Base-by-base conservation (phyloP, 2,113 vertebrate genomes). In the Ceyx melanurus region DNA sequence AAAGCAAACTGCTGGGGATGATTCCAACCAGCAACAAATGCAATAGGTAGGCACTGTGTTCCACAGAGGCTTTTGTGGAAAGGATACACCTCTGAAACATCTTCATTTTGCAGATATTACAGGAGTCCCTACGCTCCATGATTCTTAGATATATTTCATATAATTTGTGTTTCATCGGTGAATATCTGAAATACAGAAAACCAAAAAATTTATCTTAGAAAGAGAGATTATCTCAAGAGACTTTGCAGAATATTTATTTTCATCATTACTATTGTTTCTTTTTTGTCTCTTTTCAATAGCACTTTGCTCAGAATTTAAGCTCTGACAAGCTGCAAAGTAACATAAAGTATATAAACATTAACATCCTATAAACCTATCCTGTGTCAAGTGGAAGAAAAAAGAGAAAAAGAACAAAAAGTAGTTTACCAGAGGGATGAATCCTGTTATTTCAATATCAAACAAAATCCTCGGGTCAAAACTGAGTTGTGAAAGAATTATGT, bases 101-200 rank as follows among this genome's bases (percentile, higher is more conserved):
- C 64, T 85, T 92, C 37, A 80, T 90, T 87, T 87, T 80, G 25
- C 60, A 70, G 74, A 66, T 85, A 87, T 57, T 90, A 60, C 58
- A 74, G 6, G 37, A 88, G 61, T 72, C 57, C 66, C 29, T 72
- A 78, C 78, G 45, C 28, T 84, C 21, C 22, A 14, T 16, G 19
- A 72, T 4, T 88, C 65, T 48, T 62, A 50, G 81, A 77, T 58
- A 66, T 56, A 61, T 85, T 73, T 80, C 62, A 46, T 71, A 62
- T 22, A 3, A 13, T 85, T 88, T 54, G 37, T 45, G 23, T 74
- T 93, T 91, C 80, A 85, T 73, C 85, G 56, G 42, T 82, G 25
- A 85, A 82, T 90, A 91, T 48, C 18, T 76, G 92, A 93, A 84
- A 89, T 35, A 81, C 0, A 90, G 48, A 82, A 82, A 81, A 18